A percentile compares a stretch with the other conserved stretches of the same genome.
Conservation (phyloP, 1,140 invertebrate genomes). For the Galleria mellonella region DNA sequence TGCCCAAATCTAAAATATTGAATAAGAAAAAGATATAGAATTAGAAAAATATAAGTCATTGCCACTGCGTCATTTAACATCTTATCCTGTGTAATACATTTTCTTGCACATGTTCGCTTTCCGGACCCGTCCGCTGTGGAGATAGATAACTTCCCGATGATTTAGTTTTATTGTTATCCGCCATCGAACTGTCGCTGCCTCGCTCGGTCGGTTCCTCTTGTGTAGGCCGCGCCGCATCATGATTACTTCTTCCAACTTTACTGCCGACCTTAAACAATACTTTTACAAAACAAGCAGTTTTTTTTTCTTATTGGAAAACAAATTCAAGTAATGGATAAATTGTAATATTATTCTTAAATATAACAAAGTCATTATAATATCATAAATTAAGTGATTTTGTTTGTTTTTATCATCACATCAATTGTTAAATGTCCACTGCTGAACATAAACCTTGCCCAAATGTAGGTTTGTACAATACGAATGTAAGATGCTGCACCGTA, state of each 20-base stretch:
- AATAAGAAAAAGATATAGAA: conserved; percentile 6
- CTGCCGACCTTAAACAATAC: conserved; percentile 10
- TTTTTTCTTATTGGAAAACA: too few relatives aligned
- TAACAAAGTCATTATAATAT: too few relatives aligned
- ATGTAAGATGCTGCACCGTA: too few relatives aligned
- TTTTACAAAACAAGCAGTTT: conserved; percentile 8
- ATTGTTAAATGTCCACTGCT: too few relatives aligned
- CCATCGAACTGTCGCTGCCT: conserved; percentile 42
- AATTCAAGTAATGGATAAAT: too few relatives aligned
- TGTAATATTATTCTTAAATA: too few relatives aligned
- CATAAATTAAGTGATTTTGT: too few relatives aligned
- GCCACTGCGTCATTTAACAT: conserved; percentile 53
- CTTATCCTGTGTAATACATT: conserved; percentile 55
- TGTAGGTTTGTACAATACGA: too few relatives aligned
- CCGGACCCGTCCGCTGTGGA: conserved; percentile 39
- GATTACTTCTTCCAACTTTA: conserved; percentile 13
- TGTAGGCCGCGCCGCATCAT: background rate
- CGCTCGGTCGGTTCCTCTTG: too few relatives aligned
- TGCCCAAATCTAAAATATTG: too few relatives aligned
- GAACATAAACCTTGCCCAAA: too few relatives aligned
- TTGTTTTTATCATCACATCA: too few relatives aligned
- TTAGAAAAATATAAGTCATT: conserved; percentile 35
- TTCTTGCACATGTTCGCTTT: conserved; percentile 53
- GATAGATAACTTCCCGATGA: conserved; percentile 70
- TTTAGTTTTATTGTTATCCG: conserved; percentile 71